Percentiles rank a stretch among this genome's conserved stretches.
These are phyloP conservation scores for Cottoperca gobio DNA, from an alignment of 2,797 vertebrate genomes.

Conservation along the genomic window DNA sequence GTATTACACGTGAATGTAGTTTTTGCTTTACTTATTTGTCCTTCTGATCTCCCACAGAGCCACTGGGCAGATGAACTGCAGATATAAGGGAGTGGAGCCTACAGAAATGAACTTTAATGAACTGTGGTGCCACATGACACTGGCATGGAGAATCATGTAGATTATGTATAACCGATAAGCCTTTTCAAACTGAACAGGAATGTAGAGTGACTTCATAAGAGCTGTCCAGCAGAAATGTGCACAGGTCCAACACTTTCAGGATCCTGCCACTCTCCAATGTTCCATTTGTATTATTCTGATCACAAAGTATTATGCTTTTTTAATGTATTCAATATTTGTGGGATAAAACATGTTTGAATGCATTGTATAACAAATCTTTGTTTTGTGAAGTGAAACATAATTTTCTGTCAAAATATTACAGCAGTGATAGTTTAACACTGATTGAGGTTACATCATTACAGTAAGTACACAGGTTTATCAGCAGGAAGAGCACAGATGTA, in stretches of 20 bases:
- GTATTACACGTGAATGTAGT: neutral
- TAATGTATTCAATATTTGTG: neutral
- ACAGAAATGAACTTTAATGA: neutral
- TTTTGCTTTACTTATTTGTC: constrained; percentile 18
- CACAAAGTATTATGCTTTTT: constrained; percentile 8
- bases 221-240: neutral
- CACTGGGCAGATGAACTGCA: constrained; percentile 84
- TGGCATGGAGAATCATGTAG: neutral
- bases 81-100: constrained; percentile 25
- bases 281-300: neutral
- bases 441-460: too few relatives aligned
- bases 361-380: constrained; percentile 18
- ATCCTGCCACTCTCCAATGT: neutral
- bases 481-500: neutral
- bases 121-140: neutral
- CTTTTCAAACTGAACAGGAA: neutral
- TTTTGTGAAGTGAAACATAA: neutral
- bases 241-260: too few relatives aligned
- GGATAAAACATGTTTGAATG: neutral
- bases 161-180: neutral
- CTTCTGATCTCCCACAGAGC: constrained; percentile 62
- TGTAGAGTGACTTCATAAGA: neutral
- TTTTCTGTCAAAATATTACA: neutral
- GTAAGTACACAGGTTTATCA: neutral
- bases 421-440: neutral